A percentile compares a stretch with the other conserved stretches of the same genome.
These are phyloP conservation scores for Phoxinus phoxinus DNA, from an alignment of 2,113 vertebrate species.

Conservation along the genomic window DNA sequence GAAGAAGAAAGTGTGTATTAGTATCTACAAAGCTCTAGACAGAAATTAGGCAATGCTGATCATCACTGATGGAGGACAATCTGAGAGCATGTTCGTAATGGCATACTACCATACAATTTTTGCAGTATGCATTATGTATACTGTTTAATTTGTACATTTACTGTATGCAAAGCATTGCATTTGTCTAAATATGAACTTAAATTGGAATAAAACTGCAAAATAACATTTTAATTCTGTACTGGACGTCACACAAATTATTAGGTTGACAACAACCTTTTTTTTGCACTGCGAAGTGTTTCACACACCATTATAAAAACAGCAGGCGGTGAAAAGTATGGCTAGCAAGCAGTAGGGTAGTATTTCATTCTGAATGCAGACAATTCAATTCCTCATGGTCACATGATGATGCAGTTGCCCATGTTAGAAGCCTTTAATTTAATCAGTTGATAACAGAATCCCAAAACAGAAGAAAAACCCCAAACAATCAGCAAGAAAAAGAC, in stretches of 20 bases:
- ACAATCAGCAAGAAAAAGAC: not conserved
- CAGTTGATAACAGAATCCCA: slow-evolving; percentile 48
- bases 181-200: not conserved
- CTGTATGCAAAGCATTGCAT: not conserved
- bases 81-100: not conserved
- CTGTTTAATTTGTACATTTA: not conserved
- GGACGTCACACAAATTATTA: not conserved
- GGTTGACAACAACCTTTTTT: not conserved
- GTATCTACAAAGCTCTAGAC: slow-evolving; percentile 64
- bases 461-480: slow-evolving; percentile 47
- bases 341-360: not conserved
- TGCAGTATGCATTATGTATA: not conserved
- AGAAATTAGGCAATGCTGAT: slow-evolving; percentile 60
- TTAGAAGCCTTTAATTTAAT: slow-evolving; percentile 38
- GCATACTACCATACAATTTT: not conserved
- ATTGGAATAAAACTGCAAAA: not conserved
- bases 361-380: not conserved
- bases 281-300: not conserved
- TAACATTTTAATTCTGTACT: not conserved
- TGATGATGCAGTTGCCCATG: slow-evolving; percentile 65
- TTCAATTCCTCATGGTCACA: slow-evolving; percentile 26
- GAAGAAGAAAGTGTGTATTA: slow-evolving; percentile 80
- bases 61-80: slow-evolving; percentile 63
- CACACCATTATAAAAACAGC: not conserved
- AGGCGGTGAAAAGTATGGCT: not conserved